These are phyloP conservation scores for Trachelus stipa DNA, from an alignment of 2,888 invertebrate species.

Conservation along the genomic window DNA sequence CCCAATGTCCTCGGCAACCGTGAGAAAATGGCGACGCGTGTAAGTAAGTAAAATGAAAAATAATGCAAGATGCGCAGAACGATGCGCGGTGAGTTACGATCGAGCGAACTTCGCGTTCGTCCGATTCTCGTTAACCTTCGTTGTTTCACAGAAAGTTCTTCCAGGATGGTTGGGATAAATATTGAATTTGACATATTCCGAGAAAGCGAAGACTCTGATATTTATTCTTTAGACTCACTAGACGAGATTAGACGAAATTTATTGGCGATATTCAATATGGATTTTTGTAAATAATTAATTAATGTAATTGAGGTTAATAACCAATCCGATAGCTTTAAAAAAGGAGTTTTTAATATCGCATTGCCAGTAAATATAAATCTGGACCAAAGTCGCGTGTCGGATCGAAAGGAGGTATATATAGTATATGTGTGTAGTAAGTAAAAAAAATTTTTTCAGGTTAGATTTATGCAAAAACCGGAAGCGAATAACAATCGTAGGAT, in stretches of 20 bases:
- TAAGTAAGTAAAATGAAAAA: background rate
- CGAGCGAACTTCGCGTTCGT: background rate
- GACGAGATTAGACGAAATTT: background rate
- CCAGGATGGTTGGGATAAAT: background rate
- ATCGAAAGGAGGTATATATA: background rate
- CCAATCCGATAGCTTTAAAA: background rate
- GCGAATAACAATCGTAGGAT: background rate
- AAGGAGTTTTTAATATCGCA: background rate
- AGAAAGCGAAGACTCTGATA: background rate
- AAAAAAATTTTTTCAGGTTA: background rate
- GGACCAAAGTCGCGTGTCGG: slow-evolving; percentile 3
- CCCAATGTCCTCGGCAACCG: background rate
- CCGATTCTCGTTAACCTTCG: background rate
- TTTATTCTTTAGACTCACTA: background rate
- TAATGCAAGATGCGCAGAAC: background rate
- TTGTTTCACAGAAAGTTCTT: background rate
- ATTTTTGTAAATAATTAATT: background rate
- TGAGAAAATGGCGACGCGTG: background rate
- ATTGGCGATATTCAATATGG: background rate
- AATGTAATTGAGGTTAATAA: background rate
- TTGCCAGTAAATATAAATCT: background rate
- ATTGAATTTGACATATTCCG: background rate
- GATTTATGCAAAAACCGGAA: background rate
- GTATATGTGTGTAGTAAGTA: background rate
- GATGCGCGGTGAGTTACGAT: background rate